Base-by-base conservation (phyloP, 2,113 vertebrate species). In the Oreochromis tanganicae region DNA sequence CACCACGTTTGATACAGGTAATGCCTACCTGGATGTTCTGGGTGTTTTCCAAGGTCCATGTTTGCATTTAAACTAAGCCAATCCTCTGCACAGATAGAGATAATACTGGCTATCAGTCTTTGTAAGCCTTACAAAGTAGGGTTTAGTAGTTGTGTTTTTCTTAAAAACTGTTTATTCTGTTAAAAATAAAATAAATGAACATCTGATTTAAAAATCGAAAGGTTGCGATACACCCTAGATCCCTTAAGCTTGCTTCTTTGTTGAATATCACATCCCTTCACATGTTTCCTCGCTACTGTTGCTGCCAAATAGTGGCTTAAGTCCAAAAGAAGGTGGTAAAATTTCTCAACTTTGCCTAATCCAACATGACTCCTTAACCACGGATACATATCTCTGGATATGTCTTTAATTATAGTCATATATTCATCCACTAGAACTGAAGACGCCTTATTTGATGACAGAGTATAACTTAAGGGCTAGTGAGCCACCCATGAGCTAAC, bases 1-100 rank as follows among this genome's bases (percentile, higher is more conserved):
- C 19, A 38, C 86, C 66, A 17, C 0, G 21, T 87, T 81, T 88
- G 85, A 88, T 84, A 75, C 73, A 88, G 87, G 90, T 90, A 82
- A 90, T 71, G 38, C 87, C 56, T 54, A 55, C 82, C 81, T 52
- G 46, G 46, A 50, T 50, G 21, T 34, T 13, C 6, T 54, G 52
- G 50, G 80, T 27, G 32, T n/a, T 80, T 3, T 34, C 48, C 85
- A 56, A 7, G 14, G 19, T 36, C 36, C 71, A 19, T 14, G 14
- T 55, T 57, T 61, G 56, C 21, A 54, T 27, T 80, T 36, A 55
- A 78, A 59, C 46, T 78, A 78, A 52, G 46, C 27, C 46, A 78
- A 50, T 48, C 66, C 46, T 12, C n/a, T 17, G 17, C 80, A 52
- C 10, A 5, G 32, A 12, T 13, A 56, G 5, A 19, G 13, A 57